phyloP scores from a whole-genome alignment of 2,797 vertebrate genomes.

The Picus viridis region DNA sequence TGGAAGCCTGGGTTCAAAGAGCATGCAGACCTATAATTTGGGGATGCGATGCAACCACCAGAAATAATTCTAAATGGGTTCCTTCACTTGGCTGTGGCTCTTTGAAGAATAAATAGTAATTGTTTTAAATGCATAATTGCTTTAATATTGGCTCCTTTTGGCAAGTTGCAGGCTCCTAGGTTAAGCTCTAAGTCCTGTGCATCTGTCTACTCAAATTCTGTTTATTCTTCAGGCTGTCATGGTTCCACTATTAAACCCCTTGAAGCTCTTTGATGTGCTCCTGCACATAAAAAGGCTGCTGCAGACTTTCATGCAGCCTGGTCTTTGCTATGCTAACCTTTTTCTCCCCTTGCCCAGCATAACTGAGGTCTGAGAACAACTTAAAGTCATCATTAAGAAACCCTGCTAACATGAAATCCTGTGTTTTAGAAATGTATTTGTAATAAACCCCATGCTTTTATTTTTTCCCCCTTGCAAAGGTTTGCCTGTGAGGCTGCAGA shows the following conservation, averaged over 20 bases:
- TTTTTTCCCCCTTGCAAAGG: not conserved
- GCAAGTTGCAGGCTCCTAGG: conserved; percentile 53
- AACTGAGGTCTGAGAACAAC: conserved; percentile 31
- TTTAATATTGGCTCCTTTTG: conserved; percentile 72
- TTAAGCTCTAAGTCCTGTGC: conserved; percentile 63
- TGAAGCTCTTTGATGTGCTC: conserved; percentile 53
- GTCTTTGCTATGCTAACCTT: conserved; percentile 12
- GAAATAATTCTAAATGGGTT: conserved; percentile 67
- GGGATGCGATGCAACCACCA: conserved; percentile 66
- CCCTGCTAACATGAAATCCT: not conserved
- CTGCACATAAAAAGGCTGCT: conserved; percentile 8
- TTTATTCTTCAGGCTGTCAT: conserved; percentile 49
- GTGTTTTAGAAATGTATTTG: not conserved
- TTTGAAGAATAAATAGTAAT: conserved; percentile 75
- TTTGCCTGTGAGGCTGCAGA: not conserved
- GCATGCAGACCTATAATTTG: conserved; percentile 68
- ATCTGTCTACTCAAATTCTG: conserved; percentile 67
- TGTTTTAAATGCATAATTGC: conserved; percentile 74
- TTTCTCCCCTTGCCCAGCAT: not conserved
- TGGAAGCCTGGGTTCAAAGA: conserved; percentile 60
- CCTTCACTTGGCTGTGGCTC: conserved; percentile 62
- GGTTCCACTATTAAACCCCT: conserved; percentile 61
- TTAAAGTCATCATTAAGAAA: conserved; percentile 29
- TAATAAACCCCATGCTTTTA: not conserved
- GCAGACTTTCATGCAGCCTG: conserved; percentile 43